Conservation (phyloP, 1,140 invertebrate genomes). For the Caenorhabditis elegans region WBcel235 BX284602.5:6534501-6535000, state of each 20-base stretch:
- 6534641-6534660: too few relatives aligned
- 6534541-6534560: neutral
- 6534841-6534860: too few relatives aligned
- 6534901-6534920: neutral
- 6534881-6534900: too few relatives aligned
- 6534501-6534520: neutral
- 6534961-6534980: neutral
- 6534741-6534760: neutral
- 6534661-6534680: too few relatives aligned
- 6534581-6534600: too few relatives aligned
- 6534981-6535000: neutral
- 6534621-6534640: too few relatives aligned
- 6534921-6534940: neutral
- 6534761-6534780: neutral
- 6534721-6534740: neutral
- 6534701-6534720: neutral
- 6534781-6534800: neutral
- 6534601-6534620: too few relatives aligned
- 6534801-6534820: neutral
- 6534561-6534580: too few relatives aligned
- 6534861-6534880: too few relatives aligned
- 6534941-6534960: neutral
- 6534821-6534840: neutral
- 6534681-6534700: neutral
- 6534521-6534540: neutral